A percentile compares a stretch with the other conserved stretches of the same genome.
Evolutionary conservation across 2,113 vertebrate genomes (phyloP).

Genomic region (Trinectes maculatus): DNA sequence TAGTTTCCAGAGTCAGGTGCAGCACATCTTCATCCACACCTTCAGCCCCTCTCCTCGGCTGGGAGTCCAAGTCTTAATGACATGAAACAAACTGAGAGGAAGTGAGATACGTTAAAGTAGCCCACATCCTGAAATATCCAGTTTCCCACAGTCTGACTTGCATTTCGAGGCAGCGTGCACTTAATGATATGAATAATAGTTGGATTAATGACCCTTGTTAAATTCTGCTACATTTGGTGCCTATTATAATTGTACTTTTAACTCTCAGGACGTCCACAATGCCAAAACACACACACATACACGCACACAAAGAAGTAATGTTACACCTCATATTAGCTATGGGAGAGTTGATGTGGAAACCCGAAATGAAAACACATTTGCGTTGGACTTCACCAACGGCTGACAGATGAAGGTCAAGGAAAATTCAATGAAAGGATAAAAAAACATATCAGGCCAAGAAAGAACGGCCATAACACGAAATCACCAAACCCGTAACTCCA

Average conservation of each 20-base stretch:
- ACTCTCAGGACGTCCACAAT: slow-evolving; percentile 18
- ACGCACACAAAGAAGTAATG: slow-evolving; percentile 54
- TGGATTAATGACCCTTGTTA: slow-evolving; percentile 30
- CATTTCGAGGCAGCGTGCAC: not conserved
- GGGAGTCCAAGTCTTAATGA: slow-evolving; percentile 34
- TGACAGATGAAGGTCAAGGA: slow-evolving; percentile 40
- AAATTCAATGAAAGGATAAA: slow-evolving; percentile 14
- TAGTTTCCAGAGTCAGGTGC: too few relatives aligned
- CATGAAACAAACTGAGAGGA: slow-evolving; percentile 46
- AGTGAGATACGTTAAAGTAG: slow-evolving; percentile 17
- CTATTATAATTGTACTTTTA: slow-evolving; percentile 24
- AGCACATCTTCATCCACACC: too few relatives aligned
- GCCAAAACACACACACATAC: slow-evolving; percentile 65
- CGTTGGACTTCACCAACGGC: slow-evolving; percentile 35
- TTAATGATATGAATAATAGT: slow-evolving; percentile 4
- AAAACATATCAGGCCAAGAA: too few relatives aligned
- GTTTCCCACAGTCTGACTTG: slow-evolving; percentile 16
- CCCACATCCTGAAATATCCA: slow-evolving; percentile 31
- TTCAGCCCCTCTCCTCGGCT: too few relatives aligned
- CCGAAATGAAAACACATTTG: slow-evolving; percentile 43
- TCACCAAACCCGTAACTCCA: not conserved
- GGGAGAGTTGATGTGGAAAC: slow-evolving; percentile 51
- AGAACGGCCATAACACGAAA: not conserved
- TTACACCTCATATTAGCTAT: slow-evolving; percentile 53
- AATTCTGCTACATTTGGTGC: slow-evolving; percentile 50